phyloP scores from a whole-genome alignment of 2,797 vertebrate species.

The Lutra lutra region DNA sequence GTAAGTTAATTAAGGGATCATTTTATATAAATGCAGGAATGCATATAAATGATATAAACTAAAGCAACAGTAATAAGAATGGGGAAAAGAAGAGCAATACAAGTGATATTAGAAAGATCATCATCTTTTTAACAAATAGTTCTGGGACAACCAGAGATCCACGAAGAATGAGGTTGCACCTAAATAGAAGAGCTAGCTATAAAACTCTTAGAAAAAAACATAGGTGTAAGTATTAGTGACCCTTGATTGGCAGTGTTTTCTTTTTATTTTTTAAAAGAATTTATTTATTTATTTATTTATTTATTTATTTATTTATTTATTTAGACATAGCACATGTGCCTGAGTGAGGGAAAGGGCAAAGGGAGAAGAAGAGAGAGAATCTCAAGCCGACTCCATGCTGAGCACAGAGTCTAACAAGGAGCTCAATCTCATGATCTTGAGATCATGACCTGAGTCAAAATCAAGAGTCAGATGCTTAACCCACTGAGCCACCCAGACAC shows the following conservation, averaged over 20 bases:
- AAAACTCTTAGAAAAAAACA: neutral
- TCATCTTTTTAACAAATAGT: neutral
- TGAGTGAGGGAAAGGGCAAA: neutral
- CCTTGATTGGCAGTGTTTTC: neutral
- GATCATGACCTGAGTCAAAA: neutral
- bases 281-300: neutral
- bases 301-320: too few species aligned
- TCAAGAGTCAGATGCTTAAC: neutral
- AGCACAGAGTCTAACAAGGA: neutral
- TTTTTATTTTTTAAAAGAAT: neutral
- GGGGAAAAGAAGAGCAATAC: neutral
- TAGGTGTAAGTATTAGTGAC: neutral
- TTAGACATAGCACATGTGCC: neutral
- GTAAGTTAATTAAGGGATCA: neutral
- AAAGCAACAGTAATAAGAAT: neutral
- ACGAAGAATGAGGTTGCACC: neutral
- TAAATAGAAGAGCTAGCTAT: neutral
- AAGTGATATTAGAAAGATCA: neutral
- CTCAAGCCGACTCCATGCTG: neutral
- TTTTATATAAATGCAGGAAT: neutral
- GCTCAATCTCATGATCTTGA: neutral
- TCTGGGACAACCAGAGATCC: neutral
- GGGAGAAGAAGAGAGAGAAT: neutral
- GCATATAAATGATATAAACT: neutral
- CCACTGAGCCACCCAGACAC: neutral